Evolutionary conservation across 2,888 invertebrate species (phyloP), one percentile per base, ranked within the genome.

Genomic region (Tinea semifulvella): DNA sequence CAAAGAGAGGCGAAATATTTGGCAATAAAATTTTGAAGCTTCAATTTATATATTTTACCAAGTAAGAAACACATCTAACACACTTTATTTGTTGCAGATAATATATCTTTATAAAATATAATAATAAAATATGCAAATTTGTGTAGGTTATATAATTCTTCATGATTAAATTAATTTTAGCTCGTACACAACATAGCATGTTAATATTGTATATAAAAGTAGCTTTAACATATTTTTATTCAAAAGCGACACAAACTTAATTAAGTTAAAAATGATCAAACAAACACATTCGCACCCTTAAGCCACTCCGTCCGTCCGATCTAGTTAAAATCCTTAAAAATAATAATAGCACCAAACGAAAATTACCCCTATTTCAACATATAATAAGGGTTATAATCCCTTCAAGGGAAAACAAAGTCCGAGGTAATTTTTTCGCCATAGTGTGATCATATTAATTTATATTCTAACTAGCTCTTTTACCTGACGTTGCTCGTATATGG

Each of bases 401-500:
- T 3, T 8, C 5, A 16, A 6, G 13, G 11, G 7, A 38, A 22
- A 18, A 13, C 14, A 26, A 16, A 13, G 42, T 18, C 27, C 42
- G 20, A 36, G 47, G 49, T 48, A 47, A 55, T 58, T 64, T 67
- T 66, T 65, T 62, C 61, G 61, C 54, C 61, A 65, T 66, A 68
- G 68, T 71, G 63, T 55, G 61, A 65, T 67, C 66, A 60, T 66
- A 69, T 69, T 73, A 70, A 76, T 77, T 76, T 76, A 72, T 73
- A 76, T 76, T 77, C n/a, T n/a, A n/a, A n/a, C n/a, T n/a, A n/a
- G n/a, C n/a, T n/a, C n/a, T n/a, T n/a, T n/a, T n/a, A n/a, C n/a
- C n/a, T n/a, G n/a, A n/a, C n/a, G n/a, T n/a, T n/a, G n/a, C n/a
- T n/a, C n/a, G n/a, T n/a, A n/a, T n/a, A n/a, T n/a, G n/a, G n/a